A percentile compares a stretch with the other conserved stretches of the same genome.
phyloP scores from a whole-genome alignment of 2,113 vertebrate genomes.

The Eonycteris spelaea region DNA sequence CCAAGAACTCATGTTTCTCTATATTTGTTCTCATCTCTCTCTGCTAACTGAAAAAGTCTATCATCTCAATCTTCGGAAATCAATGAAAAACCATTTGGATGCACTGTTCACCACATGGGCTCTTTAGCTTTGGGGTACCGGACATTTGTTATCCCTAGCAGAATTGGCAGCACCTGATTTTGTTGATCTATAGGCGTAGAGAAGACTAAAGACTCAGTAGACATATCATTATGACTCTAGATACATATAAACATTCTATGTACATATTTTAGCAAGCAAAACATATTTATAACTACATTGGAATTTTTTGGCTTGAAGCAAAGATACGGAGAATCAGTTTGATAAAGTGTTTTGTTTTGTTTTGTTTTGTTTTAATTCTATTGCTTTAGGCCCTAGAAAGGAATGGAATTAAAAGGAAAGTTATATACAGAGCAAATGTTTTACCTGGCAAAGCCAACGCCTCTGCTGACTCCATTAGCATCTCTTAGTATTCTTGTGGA shows the following conservation, averaged over 20 bases:
- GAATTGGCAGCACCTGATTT: not conserved
- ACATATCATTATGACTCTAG: not conserved
- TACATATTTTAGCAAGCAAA: conserved; percentile 39
- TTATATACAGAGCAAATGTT: conserved; percentile 55
- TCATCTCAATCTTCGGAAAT: conserved; percentile 41
- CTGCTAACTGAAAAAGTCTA: conserved; percentile 53
- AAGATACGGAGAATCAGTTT: not conserved
- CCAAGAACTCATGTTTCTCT: not conserved
- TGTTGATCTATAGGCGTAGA: not conserved
- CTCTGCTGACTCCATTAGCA: conserved; percentile 96
- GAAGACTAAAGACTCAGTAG: not conserved
- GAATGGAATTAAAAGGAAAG: not conserved
- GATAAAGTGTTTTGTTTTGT: not conserved
- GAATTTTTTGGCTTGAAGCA: conserved; percentile 23
- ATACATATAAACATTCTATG: not conserved
- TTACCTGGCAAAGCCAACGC: conserved; percentile 97
- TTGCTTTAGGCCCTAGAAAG: not conserved
- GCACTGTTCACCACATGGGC: conserved; percentile 3
- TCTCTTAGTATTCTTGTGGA: conserved; percentile 98
- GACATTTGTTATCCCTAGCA: not conserved
- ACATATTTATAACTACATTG: not conserved
- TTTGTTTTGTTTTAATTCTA: not conserved
- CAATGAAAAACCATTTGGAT: conserved; percentile 13
- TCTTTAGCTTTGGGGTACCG: conserved; percentile 26
- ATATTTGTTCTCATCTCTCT: not conserved